Evolutionary conservation across 30 jellyfish, hydroid and myxozoan species (phyloP), one percentile per base, ranked within the genome.

Genomic region (Mastigias papua): DNA sequence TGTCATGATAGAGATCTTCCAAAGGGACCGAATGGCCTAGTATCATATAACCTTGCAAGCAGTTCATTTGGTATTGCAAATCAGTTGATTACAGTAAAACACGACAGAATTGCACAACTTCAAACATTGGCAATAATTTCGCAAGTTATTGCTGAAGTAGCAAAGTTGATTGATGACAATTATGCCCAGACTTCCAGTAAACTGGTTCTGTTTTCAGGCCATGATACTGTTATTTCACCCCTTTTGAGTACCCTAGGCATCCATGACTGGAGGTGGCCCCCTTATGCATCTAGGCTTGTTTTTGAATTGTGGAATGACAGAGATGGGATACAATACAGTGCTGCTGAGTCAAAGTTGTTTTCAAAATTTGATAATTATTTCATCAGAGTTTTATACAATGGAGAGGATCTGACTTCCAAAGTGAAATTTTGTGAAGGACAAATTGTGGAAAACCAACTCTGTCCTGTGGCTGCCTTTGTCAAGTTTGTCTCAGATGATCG

Each of bases 281-380:
- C 98, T 21, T 96, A 91, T 78, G 99, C 99, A 31, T 96, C 99
- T 0, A 86, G 99, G 51, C 80, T 96, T 5, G 91, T 96, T 5
- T 63, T 96, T 76, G 99, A 96, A 69, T 35, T 96, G 69, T 96
- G 97, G 97, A 32, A 66, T 31, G 76, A 73, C 66, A 37, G 69
- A 19, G 10, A 29, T 23, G 69, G 54, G 28, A 28, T 8, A 0
- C 28, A 78, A 20, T 17, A n/a, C 19, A 48, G 48, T 3, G 54
- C 34, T 8, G 69, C 34, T 9, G 79, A 42, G 0, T 34, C 68
- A 1, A 75, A 62, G 1, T 19, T 31, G 0, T 50, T 16, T 13
- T 31, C 78, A 21, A 58, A 62, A 50, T 64, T 82, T 34, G 50
- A 31, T 15, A 61, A 50, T 54, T 42, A 70, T 21, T 90, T 30